phyloP scores from a whole-genome alignment of 1,140 invertebrate species.

The Globodera ellingtonae region DNA sequence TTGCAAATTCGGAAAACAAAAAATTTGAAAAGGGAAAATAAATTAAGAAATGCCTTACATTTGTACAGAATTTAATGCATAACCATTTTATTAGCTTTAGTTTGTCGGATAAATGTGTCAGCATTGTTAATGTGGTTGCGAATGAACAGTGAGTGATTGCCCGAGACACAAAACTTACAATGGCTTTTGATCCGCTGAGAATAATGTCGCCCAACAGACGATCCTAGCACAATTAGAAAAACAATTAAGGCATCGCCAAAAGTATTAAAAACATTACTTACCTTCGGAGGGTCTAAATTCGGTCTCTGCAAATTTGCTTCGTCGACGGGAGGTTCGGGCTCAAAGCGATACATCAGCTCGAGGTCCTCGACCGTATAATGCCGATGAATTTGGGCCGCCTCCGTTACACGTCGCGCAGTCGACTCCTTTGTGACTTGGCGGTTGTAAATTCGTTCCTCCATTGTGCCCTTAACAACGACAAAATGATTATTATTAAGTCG shows the following conservation, averaged over 20 bases:
- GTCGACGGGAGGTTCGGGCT: constrained; percentile 69
- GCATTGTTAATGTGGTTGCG: neutral
- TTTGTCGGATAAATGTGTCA: no score
- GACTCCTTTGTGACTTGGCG: constrained; percentile 92
- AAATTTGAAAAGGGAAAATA: no score
- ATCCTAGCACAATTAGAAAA: constrained; percentile 44
- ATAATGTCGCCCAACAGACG: constrained; percentile 57
- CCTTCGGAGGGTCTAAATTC: constrained; percentile 35
- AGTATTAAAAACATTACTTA: constrained; percentile 22
- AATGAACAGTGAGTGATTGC: neutral
- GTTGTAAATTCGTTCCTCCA: constrained; percentile 98
- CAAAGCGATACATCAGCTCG: constrained; percentile 82
- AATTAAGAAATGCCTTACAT: no score
- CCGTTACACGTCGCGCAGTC: constrained; percentile 87
- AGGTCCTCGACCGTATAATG: constrained; percentile 88
- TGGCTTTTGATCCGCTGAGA: constrained; percentile 27
- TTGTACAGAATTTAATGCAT: no score
- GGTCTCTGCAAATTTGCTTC: constrained; percentile 27
- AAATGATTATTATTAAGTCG: no score
- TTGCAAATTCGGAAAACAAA: no score
- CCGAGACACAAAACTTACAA: constrained; percentile 30
- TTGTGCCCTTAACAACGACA: constrained; percentile 79
- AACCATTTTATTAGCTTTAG: no score
- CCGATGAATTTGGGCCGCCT: constrained; percentile 93
- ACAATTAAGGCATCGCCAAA: no score